Percentiles rank a stretch among this genome's conserved stretches.
Evolutionary conservation across 2,888 invertebrate genomes (phyloP).

Genomic region (Ophion ventricosus): DNA sequence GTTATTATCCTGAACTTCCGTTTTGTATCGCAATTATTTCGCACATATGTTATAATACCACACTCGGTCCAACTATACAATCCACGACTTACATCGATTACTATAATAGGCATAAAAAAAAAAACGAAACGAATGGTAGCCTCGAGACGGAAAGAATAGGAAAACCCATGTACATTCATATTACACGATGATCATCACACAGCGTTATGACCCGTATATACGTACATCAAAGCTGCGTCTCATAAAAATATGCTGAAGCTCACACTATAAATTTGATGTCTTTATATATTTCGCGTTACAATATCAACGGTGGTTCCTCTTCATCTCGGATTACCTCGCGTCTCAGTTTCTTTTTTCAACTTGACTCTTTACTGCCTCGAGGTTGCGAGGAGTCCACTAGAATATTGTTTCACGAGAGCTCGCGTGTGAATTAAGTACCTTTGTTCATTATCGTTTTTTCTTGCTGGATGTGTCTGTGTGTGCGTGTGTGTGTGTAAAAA

Average conservation of each 20-base stretch:
- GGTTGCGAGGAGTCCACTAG: constrained; percentile 36
- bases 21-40: constrained; percentile 8
- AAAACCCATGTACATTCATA: constrained; percentile 12
- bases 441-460: background rate
- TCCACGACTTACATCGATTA: constrained; percentile 16
- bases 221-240: constrained; percentile 11
- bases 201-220: constrained; percentile 15
- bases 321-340: constrained; percentile 18
- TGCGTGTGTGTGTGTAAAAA: constrained; percentile 10
- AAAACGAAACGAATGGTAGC: constrained; percentile 1
- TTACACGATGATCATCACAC: constrained; percentile 19
- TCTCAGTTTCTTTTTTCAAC: constrained; percentile 8
- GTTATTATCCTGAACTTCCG: background rate
- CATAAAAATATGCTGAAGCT: constrained; percentile 66
- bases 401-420: constrained; percentile 28
- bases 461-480: background rate
- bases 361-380: background rate
- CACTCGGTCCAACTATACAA: constrained; percentile 15
- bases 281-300: constrained; percentile 18
- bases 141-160: constrained; percentile 6
- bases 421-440: constrained; percentile 53
- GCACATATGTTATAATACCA: background rate
- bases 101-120: constrained; percentile 12
- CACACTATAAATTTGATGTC: constrained; percentile 50
- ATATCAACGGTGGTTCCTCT: constrained; percentile 11